Evolutionary conservation across 2,113 vertebrate genomes (phyloP).

Genomic region (Elaphurus davidianus): DNA sequence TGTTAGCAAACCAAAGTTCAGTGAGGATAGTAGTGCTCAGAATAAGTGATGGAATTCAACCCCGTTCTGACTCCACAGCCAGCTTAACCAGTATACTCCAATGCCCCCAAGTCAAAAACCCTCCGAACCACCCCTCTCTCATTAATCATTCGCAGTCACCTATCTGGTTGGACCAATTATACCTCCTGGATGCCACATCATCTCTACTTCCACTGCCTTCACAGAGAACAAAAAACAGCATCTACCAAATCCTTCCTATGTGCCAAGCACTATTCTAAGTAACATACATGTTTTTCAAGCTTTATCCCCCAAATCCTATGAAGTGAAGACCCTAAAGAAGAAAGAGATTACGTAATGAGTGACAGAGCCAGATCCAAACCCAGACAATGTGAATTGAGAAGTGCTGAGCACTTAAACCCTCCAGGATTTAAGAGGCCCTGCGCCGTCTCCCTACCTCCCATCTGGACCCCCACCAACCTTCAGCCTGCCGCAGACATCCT

Average conservation of each 20-base stretch:
- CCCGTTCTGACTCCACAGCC: neutral
- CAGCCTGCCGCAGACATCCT: neutral
- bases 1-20: conserved; percentile 22
- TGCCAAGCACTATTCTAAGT: neutral
- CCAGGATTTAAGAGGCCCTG: neutral
- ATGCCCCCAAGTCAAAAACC: neutral
- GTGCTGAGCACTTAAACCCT: neutral
- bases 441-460: neutral
- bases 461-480: neutral
- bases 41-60: neutral
- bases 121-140: neutral
- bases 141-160: neutral
- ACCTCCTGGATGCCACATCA: neutral
- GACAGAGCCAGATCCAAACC: neutral
- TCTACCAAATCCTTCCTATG: neutral
- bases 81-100: neutral
- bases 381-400: neutral
- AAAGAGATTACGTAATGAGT: neutral
- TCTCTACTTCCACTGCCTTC: neutral
- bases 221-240: neutral
- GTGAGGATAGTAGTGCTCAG: neutral
- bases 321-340: neutral
- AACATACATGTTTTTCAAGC: neutral
- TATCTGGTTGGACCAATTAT: neutral
- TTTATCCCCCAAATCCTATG: conserved; percentile 1